Base-by-base conservation (phyloP, 2,797 vertebrate species). In the Tapirus indicus region DNA sequence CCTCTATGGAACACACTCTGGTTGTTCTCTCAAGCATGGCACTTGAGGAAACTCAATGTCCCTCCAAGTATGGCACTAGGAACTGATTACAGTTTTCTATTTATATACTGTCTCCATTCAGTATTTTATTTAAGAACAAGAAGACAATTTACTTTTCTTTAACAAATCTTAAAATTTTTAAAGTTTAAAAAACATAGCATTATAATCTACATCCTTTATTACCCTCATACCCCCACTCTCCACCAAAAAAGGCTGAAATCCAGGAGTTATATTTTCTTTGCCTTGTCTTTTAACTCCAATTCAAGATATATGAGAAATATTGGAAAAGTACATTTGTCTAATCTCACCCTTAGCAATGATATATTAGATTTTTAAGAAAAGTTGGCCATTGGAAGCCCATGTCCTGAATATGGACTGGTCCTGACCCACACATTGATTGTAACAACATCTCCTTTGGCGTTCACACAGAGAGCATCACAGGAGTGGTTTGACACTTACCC, bases 401-500 rank as follows among this genome's bases (percentile, higher is more conserved):
- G 20, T 11, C 68, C 47, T 85, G 79, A 32, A 41, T 21, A 82
- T 7, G 66, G 78, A 56, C 25, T 58, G 16, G 18, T 35, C 52
- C 49, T 74, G 66, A 80, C 44, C 49, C 25, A 56, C n/a, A 35
- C 23, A 29, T 18, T 29, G 38, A 35, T 1, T 90, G 62, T 29
- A 80, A 92, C 54, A 35, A 35, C 52, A 90, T 13, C 62, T 38
- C 35, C 2, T n/a, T n/a, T 9, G 27, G 47, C 0, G 1, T 20
- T 38, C 64, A 60, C 5, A 12, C 10, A 1, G 38, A 89, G 60
- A 54, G 71, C 32, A 52, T 84, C 54, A 2, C 7, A 20, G 10
- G n/a, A 14, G 4, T n/a, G 23, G 27, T 35, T 56, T 32, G 74
- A 35, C 90, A 94, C 97, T 97, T 90, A 97, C 96, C 98, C 86